These are phyloP conservation scores for Choristoneura rosaceana DNA, from an alignment of 2,888 invertebrate genomes.

Conservation along the genomic window DNA sequence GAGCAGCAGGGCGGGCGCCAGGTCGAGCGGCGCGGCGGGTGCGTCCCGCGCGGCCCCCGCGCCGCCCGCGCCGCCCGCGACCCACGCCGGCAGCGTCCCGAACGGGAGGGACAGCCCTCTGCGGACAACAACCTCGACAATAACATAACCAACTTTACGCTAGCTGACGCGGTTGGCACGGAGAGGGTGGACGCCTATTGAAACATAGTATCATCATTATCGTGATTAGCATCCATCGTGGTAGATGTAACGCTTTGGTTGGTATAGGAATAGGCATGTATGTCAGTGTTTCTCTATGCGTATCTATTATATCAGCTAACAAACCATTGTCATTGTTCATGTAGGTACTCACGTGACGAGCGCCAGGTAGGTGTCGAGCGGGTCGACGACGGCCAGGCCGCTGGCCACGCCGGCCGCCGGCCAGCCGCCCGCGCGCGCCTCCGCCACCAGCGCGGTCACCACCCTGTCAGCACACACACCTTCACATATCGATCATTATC, in stretches of 20 bases:
- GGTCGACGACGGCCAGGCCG: constrained; percentile 88
- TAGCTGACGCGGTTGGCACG: no score
- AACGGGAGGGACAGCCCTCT: constrained; percentile 68
- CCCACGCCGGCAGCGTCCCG: constrained; percentile 57
- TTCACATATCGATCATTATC: not conserved
- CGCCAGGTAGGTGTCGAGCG: constrained; percentile 88
- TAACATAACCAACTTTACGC: no score
- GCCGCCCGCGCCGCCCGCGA: constrained; percentile 26
- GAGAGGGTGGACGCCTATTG: no score
- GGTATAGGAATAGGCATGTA: no score
- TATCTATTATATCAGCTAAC: no score
- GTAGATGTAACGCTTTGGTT: no score
- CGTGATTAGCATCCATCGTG: no score
- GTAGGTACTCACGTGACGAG: constrained; percentile 86
- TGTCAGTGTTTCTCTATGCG: no score
- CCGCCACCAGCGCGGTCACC: constrained; percentile 57
- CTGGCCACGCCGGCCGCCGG: constrained; percentile 65
- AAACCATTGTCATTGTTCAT: no score
- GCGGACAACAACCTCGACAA: constrained; percentile 9
- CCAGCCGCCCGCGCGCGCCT: constrained; percentile 46
- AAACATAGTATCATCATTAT: no score
- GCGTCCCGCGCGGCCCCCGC: constrained; percentile 56
- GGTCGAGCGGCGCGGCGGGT: constrained; percentile 61
- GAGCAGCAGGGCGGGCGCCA: constrained; percentile 73
- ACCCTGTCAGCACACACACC: constrained; percentile 38